Percentiles rank a stretch among this genome's conserved stretches.
Conservation (phyloP, 2,888 invertebrate species). For the Agapostemon virescens region DNA sequence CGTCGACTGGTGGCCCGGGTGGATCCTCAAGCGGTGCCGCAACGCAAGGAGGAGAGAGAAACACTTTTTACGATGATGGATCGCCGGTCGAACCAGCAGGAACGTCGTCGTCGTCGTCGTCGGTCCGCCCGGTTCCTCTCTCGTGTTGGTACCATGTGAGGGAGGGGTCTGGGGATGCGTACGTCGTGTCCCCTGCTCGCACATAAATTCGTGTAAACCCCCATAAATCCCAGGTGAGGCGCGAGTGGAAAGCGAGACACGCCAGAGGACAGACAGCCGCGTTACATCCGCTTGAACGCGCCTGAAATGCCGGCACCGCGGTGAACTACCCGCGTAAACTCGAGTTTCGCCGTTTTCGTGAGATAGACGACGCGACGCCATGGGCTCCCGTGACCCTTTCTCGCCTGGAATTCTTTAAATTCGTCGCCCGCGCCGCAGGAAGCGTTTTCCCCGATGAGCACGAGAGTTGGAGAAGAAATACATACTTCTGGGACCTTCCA, state of each 20-base stretch:
- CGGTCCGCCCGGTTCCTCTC: conserved; percentile 11
- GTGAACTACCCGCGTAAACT: conserved; percentile 34
- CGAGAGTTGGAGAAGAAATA: background rate
- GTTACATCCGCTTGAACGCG: conserved; percentile 50
- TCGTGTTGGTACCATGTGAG: conserved; percentile 15
- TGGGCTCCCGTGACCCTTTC: background rate
- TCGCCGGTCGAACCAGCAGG: conserved; percentile 67
- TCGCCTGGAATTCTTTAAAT: conserved; percentile 18
- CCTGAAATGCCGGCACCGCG: conserved; percentile 44
- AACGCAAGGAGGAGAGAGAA: conserved; percentile 55
- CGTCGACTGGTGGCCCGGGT: conserved; percentile 48
- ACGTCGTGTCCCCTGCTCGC: conserved; percentile 62
- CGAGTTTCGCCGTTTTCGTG: conserved; percentile 31
- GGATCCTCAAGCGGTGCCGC: conserved; percentile 52
- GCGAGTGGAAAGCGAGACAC: conserved; percentile 70
- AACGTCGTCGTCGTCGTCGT: conserved; percentile 56
- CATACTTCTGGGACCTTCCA: background rate
- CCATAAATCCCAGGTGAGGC: conserved; percentile 73
- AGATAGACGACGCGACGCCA: background rate
- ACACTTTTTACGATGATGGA: conserved; percentile 73
- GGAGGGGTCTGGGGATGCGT: conserved; percentile 23
- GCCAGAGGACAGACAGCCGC: conserved; percentile 63
- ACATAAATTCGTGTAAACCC: conserved; percentile 74
- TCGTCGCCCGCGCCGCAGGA: background rate
- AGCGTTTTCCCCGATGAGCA: background rate